Evolutionary conservation across 1,140 invertebrate species (phyloP).

Genomic region (Drosophila guanche): DNA sequence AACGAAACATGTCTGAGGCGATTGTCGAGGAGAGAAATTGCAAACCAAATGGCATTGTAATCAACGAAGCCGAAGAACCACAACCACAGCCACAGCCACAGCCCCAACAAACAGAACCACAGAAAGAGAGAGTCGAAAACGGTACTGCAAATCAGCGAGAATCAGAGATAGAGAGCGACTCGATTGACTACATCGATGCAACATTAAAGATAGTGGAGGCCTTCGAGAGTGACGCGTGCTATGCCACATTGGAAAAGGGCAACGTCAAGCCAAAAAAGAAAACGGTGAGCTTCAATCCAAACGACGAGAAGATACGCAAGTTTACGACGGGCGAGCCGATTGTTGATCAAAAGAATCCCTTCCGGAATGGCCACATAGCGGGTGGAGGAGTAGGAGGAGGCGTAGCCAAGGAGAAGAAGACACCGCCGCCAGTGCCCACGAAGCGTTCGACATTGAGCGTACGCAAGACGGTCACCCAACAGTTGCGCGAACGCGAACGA

Average conservation of each 20-base stretch:
- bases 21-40: constrained; percentile 29
- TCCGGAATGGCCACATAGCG: constrained; percentile 55
- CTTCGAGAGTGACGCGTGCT: constrained; percentile 15
- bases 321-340: constrained; percentile 79
- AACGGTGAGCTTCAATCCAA: constrained; percentile 74
- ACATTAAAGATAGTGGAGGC: constrained; percentile 54
- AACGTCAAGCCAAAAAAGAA: constrained; percentile 66
- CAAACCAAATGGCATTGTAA: constrained; percentile 5
- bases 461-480: constrained; percentile 71
- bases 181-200: constrained; percentile 31
- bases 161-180: background rate
- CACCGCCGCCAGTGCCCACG: constrained; percentile 64
- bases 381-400: too few relatives aligned
- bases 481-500: constrained; percentile 64
- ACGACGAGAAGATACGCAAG: constrained; percentile 75
- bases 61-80: constrained; percentile 7
- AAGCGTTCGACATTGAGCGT: constrained; percentile 72
- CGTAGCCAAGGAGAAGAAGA: constrained; percentile 51
- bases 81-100: background rate
- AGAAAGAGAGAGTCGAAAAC: constrained; percentile 4
- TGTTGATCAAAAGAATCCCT: constrained; percentile 80
- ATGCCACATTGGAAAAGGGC: background rate
- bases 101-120: background rate
- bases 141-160: too few relatives aligned
- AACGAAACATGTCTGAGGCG: constrained; percentile 62